Percentiles rank a stretch among this genome's conserved stretches.
Conservation (phyloP, 2,888 invertebrate species). For the Mamestra brassicae region DNA sequence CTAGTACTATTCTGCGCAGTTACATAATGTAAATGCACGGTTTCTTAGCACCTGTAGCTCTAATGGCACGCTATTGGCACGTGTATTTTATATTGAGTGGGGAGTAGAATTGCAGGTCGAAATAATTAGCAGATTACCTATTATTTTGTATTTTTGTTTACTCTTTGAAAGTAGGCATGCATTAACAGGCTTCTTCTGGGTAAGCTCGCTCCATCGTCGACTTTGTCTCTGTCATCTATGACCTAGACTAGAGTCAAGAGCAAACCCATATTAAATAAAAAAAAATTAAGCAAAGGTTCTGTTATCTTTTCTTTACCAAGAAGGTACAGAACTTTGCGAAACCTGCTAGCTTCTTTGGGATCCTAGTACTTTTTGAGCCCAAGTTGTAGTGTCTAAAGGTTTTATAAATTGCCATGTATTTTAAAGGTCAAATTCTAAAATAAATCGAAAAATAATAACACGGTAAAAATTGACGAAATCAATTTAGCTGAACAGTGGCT, state of each 20-base stretch:
- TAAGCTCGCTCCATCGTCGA: no score
- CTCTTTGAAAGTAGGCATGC: no score
- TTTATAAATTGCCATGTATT: no score
- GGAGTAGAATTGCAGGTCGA: background rate
- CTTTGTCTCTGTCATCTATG: no score
- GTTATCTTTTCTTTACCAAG: background rate
- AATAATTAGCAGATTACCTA: no score
- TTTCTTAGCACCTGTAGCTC: slow-evolving; percentile 39
- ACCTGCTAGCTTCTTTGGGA: background rate
- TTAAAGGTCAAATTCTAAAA: no score
- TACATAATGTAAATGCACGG: slow-evolving; percentile 59
- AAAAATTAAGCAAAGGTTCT: background rate
- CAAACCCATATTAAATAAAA: no score
- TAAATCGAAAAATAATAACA: background rate
- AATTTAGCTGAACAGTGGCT: background rate
- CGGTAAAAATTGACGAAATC: background rate
- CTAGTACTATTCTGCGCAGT: slow-evolving; percentile 68
- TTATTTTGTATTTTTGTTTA: background rate
- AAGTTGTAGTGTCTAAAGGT: no score
- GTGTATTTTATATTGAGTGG: slow-evolving; percentile 2
- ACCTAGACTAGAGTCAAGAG: no score
- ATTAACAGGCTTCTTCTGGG: no score
- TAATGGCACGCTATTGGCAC: slow-evolving; percentile 23
- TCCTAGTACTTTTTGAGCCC: background rate
- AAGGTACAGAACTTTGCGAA: background rate